Evolutionary conservation across 2,113 vertebrate species (phyloP).

Genomic region (Ameiurus melas): DNA sequence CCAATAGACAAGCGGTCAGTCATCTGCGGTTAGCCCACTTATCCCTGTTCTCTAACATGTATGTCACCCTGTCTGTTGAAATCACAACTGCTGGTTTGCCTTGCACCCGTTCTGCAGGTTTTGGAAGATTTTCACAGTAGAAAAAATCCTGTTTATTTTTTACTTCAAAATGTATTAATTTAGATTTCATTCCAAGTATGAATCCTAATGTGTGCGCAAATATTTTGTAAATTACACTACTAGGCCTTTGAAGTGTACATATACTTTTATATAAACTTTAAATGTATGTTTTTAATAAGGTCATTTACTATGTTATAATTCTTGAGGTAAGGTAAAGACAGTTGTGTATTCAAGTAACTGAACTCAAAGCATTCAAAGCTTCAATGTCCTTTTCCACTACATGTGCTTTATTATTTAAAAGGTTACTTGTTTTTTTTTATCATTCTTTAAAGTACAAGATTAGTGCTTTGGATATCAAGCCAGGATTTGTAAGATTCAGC

Average conservation of each 20-base stretch:
- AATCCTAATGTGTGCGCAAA: background rate
- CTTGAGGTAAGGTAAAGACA: background rate
- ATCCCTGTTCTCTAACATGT: constrained; percentile 60
- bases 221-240: background rate
- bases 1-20: constrained; percentile 54
- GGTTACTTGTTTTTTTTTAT: background rate
- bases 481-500: background rate
- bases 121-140: constrained; percentile 10
- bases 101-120: constrained; percentile 13
- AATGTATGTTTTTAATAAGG: background rate
- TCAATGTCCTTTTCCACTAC: background rate
- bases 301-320: background rate
- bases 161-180: background rate
- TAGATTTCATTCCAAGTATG: background rate
- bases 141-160: background rate
- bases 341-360: background rate
- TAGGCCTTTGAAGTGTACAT: background rate
- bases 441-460: background rate
- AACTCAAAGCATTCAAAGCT: background rate
- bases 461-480: background rate
- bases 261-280: background rate
- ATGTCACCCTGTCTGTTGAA: constrained; percentile 62
- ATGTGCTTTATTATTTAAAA: background rate
- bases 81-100: constrained; percentile 56
- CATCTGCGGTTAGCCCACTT: constrained; percentile 57